Evolutionary conservation across 2,797 vertebrate genomes (phyloP).

Genomic region (Fundulus diaphanus): DNA sequence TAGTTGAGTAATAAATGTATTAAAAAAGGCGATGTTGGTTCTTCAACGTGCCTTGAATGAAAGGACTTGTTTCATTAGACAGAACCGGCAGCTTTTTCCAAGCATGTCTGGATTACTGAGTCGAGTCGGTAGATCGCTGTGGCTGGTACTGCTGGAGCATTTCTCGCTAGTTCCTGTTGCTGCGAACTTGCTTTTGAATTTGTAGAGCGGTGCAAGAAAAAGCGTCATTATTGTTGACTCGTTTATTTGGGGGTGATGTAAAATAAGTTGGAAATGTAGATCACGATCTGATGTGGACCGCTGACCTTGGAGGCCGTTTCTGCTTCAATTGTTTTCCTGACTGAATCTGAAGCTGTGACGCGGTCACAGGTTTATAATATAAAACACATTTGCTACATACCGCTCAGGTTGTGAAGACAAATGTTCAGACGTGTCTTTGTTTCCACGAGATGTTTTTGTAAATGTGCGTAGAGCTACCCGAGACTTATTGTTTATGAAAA

Average conservation of each 20-base stretch:
- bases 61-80: neutral
- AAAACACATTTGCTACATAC: neutral
- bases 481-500: neutral
- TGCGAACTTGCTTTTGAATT: neutral
- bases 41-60: neutral
- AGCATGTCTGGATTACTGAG: neutral
- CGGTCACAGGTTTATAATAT: neutral
- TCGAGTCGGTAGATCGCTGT: neutral
- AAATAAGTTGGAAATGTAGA: neutral
- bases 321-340: neutral
- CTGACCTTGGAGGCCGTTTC: neutral
- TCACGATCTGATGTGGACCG: neutral
- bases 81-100: neutral
- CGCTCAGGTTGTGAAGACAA: neutral
- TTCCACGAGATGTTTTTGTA: neutral
- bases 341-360: neutral
- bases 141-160: neutral
- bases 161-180: neutral
- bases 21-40: neutral
- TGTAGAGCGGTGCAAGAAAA: neutral
- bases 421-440: neutral
- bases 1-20: conserved; percentile 1
- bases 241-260: neutral
- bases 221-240: neutral
- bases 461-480: neutral